Base-by-base conservation (phyloP, 1,140 invertebrate species). In the Chionoecetes opilio region DNA sequence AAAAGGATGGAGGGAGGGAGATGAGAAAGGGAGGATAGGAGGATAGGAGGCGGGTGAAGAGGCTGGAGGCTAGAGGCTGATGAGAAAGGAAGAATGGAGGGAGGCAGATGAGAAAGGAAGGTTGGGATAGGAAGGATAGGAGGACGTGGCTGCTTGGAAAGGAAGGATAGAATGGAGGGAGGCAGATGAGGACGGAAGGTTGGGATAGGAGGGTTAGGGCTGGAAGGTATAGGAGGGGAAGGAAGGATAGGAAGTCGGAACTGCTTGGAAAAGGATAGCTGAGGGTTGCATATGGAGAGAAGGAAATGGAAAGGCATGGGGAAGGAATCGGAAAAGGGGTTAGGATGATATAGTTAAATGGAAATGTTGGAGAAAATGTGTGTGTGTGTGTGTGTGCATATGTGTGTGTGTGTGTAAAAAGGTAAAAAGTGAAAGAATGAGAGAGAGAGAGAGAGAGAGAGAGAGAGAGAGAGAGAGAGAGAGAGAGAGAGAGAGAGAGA, bases 381-480 rank as follows among this genome's bases (percentile, higher is more conserved):
- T 34, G 37, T 26, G 85, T n/a, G 63, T 21, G 41, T 8, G 41
- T 14, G 41, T 46, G 41, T 46, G 41, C 14, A 14, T 46, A 14
- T 46, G 82, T 29, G 82, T 29, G 82, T 29, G 82, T 29, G 82
- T 29, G 82, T 29, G 82, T 8, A 3, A 84, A 87, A 32, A 87
- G 85, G 34, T 29, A 87, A 32, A 87, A 17, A 87, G 85, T 34
- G 34, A 87, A 32, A 87, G 34, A 87, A 9, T 2, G 34, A 87
- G 31, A 87, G 85, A 87, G 34, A 87, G 85, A 87, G 9, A 34
- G 31, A 34, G 34, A 87, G 85, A 87, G 11, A 87, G 9, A 87
- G n/a, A 84, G 82, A 84, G 82, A 34, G 82, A 34, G 82, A 34
- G n/a, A 34, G 26, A 6, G 32, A 84, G 5, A 8, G n/a, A 84